phyloP scores from a whole-genome alignment of 2,113 vertebrate genomes.

The Aramus guarauna region DNA sequence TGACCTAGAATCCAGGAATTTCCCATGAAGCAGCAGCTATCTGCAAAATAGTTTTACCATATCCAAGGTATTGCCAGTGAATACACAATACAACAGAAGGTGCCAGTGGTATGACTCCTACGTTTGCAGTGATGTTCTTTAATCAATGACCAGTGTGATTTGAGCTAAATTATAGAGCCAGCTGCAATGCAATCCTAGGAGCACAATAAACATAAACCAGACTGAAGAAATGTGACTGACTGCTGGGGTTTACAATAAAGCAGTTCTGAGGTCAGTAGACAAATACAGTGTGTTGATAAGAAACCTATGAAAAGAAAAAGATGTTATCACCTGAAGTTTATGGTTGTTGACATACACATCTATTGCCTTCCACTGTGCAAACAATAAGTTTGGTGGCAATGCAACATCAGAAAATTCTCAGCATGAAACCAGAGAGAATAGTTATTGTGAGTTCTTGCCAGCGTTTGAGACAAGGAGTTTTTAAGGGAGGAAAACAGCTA shows the following conservation, averaged over 20 bases:
- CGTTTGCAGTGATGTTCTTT: background rate
- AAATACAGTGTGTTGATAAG: background rate
- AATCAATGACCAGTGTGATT: background rate
- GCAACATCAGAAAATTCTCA: background rate
- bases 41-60: background rate
- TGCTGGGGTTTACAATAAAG: background rate
- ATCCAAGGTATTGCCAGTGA: background rate
- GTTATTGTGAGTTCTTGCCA: background rate
- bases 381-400: background rate
- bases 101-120: background rate
- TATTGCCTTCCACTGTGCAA: background rate
- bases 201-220: no score
- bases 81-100: background rate
- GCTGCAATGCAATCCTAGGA: background rate
- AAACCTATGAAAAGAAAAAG: background rate
- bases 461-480: background rate
- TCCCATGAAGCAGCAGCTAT: background rate
- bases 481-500: constrained; percentile 12
- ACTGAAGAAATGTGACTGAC: background rate
- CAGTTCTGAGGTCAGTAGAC: background rate
- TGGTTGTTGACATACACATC: background rate
- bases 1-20: background rate
- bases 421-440: background rate
- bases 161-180: background rate
- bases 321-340: background rate